Base-by-base conservation (phyloP, 2,888 invertebrate species). In the Drosophila acutilabella region DNA sequence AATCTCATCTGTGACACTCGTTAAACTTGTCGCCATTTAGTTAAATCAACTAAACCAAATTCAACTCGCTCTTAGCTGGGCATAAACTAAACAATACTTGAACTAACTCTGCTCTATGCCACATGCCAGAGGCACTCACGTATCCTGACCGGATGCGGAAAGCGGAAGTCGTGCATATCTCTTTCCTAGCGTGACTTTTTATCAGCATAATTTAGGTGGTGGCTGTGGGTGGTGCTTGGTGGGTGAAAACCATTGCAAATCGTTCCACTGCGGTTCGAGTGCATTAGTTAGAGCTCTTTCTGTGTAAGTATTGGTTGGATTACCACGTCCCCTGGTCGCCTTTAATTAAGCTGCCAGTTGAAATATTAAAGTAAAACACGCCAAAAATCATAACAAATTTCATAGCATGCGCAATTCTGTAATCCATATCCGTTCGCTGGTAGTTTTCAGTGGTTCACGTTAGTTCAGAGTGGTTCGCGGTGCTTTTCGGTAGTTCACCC, bases 11-110 rank as follows among this genome's bases (percentile, higher is more conserved):
- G 83, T 71, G 88, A 88, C 85, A 86, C 85, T 88, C 81, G 85
- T 86, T 88, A 74, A 88, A 88, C 85, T 81, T 86, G 85, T 86
- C 85, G 86, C 83, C 88, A 86, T 88, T 86, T 86, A 86, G 85
- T 88, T 86, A 83, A 88, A 88, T 86, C 85, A 86, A 86, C 85
- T 81, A 86, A 88, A 81, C 66, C 66, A 45, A 78, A 78, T 57
- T 73, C 71, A 74, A 67, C 78, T 70, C 45, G 52, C 13, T 33
- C 50, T 20, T 26, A 13, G 45, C 60, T 42, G 50, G 33, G 6
- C 48, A 50, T 40, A 51, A 47, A 51, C 54, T 54, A 51, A 23
- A 51, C 8, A 48, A 38, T 26, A 45, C 53, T 41, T 58, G 36
- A 51, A 38, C 23, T 16, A 51, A 38, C 23, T 16, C 23, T 45